phyloP scores from a whole-genome alignment of 2,113 vertebrate species.

The Gopherus flavomarginatus region DNA sequence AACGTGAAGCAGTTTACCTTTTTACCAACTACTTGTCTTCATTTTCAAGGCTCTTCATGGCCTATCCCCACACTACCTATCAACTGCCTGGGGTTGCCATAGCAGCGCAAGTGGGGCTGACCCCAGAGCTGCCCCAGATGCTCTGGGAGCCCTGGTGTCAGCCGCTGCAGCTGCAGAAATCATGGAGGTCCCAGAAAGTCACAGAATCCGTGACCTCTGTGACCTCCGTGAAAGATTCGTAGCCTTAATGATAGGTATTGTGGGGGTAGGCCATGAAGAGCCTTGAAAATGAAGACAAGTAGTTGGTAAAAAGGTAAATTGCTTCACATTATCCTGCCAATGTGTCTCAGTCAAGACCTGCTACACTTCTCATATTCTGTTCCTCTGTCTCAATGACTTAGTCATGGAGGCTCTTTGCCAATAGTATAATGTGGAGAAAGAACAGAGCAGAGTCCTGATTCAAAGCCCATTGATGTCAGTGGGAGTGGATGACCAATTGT shows the following conservation, averaged over 20 bases:
- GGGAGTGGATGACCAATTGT: rapidly evolving
- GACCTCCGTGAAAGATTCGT: too few species aligned
- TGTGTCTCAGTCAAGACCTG: background rate
- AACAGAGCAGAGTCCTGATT: background rate
- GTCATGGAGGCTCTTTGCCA: background rate
- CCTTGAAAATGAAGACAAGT: background rate
- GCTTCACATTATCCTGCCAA: background rate
- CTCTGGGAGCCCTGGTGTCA: too few species aligned
- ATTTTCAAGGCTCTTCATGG: background rate
- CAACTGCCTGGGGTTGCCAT: background rate
- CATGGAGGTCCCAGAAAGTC: too few species aligned
- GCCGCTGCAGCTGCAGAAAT: too few species aligned
- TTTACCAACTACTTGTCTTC: background rate
- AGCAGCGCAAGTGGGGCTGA: too few species aligned
- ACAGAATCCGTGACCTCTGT: too few species aligned
- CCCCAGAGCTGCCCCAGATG: too few species aligned
- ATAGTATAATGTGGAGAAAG: background rate
- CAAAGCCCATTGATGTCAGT: background rate
- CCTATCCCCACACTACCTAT: background rate
- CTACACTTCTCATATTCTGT: background rate
- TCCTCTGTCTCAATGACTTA: background rate
- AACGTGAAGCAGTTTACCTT: background rate
- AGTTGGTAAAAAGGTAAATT: background rate
- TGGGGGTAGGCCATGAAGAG: background rate
- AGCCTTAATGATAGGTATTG: background rate